These are phyloP conservation scores for Bos indicus DNA, from an alignment of 2,113 vertebrate genomes.

Conservation along the genomic window DNA sequence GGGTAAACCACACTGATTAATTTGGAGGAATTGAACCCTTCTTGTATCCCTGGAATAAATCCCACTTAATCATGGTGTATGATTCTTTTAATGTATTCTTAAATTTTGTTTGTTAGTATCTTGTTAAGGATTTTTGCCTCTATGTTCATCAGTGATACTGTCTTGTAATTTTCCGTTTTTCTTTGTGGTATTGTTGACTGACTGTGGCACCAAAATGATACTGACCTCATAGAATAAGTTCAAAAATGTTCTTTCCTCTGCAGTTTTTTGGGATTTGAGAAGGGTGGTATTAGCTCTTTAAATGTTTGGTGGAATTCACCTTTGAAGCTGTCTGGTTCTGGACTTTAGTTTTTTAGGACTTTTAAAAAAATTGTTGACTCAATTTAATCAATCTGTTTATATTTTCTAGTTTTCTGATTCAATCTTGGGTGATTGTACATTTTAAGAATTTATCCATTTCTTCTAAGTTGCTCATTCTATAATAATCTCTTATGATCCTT, in stretches of 20 bases:
- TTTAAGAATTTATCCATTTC: not conserved
- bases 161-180: not conserved
- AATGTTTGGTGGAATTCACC: not conserved
- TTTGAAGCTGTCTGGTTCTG: not conserved
- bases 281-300: not conserved
- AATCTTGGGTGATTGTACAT: not conserved
- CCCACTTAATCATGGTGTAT: not conserved
- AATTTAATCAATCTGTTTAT: not conserved
- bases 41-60: not conserved
- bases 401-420: not conserved
- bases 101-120: not conserved
- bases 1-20: not conserved
- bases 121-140: not conserved
- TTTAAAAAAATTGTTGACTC: not conserved
- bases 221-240: not conserved
- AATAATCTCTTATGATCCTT: not conserved
- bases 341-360: not conserved
- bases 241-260: not conserved
- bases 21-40: not conserved
- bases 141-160: not conserved
- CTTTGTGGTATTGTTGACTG: not conserved
- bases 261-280: not conserved
- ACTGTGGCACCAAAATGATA: not conserved
- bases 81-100: not conserved
- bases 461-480: not conserved